phyloP scores from a whole-genome alignment of 2,888 invertebrate species.

The Pantelozetes paolii region DNA sequence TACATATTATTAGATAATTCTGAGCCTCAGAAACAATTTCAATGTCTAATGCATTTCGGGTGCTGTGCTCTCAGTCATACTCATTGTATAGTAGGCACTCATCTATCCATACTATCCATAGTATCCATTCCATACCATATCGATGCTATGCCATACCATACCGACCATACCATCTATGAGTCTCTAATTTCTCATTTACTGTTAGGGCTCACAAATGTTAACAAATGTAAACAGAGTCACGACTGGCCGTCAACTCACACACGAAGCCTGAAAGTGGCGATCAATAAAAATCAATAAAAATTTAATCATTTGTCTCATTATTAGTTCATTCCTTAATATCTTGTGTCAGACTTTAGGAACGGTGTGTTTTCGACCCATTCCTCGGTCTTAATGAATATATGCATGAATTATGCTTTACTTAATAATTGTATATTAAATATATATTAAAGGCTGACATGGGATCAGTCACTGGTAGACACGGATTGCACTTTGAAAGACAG shows the following conservation, averaged over 20 bases:
- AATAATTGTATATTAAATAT: slow-evolving; percentile 26
- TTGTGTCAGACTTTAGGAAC: neutral
- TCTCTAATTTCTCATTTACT: slow-evolving; percentile 10
- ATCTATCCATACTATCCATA: too few relatives aligned
- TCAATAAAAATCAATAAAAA: too few relatives aligned
- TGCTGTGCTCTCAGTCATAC: too few relatives aligned
- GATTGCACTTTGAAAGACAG: slow-evolving; percentile 17
- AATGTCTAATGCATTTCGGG: too few relatives aligned
- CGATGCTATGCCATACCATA: too few relatives aligned
- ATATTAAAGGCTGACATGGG: slow-evolving; percentile 21
- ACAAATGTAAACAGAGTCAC: slow-evolving; percentile 18
- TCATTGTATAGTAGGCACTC: too few relatives aligned
- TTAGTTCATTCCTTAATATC: slow-evolving; percentile 33
- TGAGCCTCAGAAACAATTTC: too few relatives aligned
- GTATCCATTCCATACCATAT: too few relatives aligned
- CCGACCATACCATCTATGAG: too few relatives aligned
- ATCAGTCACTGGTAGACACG: slow-evolving; percentile 13
- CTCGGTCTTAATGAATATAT: neutral
- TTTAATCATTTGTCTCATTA: slow-evolving; percentile 36
- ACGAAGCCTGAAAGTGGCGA: slow-evolving; percentile 13
- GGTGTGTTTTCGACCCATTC: neutral
- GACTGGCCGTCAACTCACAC: slow-evolving; percentile 21
- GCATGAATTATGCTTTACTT: slow-evolving; percentile 15
- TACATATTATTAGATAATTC: too few relatives aligned
- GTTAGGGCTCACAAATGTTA: slow-evolving; percentile 7